phyloP scores from a whole-genome alignment of 1,140 invertebrate genomes.

The Drosophila mayri region DNA sequence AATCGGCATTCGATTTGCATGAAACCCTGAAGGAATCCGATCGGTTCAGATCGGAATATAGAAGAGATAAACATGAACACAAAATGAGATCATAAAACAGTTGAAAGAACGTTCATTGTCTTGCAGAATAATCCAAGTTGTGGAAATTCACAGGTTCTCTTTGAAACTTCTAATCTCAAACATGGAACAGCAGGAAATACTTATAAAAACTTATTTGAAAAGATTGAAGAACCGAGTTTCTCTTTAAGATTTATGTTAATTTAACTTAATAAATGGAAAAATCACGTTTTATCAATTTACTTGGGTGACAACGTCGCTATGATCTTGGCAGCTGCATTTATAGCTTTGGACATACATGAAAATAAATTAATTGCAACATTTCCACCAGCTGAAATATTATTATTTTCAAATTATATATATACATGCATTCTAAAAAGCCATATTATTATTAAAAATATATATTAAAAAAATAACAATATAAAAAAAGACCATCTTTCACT shows the following conservation, averaged over 20 bases:
- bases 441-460: no score
- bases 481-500: no score
- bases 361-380: neutral
- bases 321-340: no score
- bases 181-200: constrained; percentile 14
- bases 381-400: no score
- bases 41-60: neutral
- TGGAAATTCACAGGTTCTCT: constrained; percentile 44
- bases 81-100: constrained; percentile 41
- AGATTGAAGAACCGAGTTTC: neutral
- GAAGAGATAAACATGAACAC: neutral
- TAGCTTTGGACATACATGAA: neutral
- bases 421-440: no score
- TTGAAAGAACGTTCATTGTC: constrained; percentile 7
- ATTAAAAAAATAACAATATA: no score
- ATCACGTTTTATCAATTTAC: neutral
- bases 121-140: constrained; percentile 30
- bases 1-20: constrained; percentile 48
- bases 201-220: neutral
- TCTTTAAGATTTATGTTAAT: neutral
- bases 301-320: no score
- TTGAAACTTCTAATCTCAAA: constrained; percentile 1
- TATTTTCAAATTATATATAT: no score
- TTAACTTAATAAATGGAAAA: neutral
- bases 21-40: neutral